A percentile compares a stretch with the other conserved stretches of the same genome.
phyloP scores from a whole-genome alignment of 2,797 vertebrate species.

The Pseudomugil tenellus region DNA sequence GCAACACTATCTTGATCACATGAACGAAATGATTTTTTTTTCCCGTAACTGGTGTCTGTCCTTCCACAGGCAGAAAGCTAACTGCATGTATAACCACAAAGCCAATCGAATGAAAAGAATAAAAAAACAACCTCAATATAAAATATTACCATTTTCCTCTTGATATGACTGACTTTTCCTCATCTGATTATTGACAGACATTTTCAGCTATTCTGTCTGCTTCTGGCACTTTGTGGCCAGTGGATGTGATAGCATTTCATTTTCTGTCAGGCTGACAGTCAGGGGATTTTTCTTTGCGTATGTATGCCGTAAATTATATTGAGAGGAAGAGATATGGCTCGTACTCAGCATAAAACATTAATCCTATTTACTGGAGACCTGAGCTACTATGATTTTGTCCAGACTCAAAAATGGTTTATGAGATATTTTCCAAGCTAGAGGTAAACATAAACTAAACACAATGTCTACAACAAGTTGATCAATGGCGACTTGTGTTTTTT shows the following conservation, averaged over 20 bases:
- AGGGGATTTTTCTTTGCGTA: conserved; percentile 54
- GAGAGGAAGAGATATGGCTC: conserved; percentile 63
- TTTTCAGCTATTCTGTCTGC: conserved; percentile 49
- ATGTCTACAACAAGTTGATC: conserved; percentile 83
- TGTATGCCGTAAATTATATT: conserved; percentile 60
- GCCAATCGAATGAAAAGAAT: neutral
- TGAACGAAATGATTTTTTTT: neutral
- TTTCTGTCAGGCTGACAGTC: conserved; percentile 53
- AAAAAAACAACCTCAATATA: conserved; percentile 12
- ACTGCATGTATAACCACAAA: neutral
- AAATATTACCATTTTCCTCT: conserved; percentile 30
- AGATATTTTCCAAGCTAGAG: conserved; percentile 59
- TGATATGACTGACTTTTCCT: conserved; percentile 40
- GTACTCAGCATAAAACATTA: conserved; percentile 72
- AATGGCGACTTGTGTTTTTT: conserved; percentile 81
- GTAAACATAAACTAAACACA: conserved; percentile 74
- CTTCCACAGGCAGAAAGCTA: neutral
- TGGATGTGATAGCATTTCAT: conserved; percentile 59
- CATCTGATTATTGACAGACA: conserved; percentile 54
- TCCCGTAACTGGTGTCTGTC: neutral
- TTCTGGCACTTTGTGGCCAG: conserved; percentile 49
- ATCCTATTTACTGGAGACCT: conserved; percentile 61
- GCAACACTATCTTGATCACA: neutral
- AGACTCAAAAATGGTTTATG: conserved; percentile 58
- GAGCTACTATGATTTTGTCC: conserved; percentile 53